Evolutionary conservation across 2,888 invertebrate genomes (phyloP), one percentile per base, ranked within the genome.

Genomic region (Drosophila robusta): DNA sequence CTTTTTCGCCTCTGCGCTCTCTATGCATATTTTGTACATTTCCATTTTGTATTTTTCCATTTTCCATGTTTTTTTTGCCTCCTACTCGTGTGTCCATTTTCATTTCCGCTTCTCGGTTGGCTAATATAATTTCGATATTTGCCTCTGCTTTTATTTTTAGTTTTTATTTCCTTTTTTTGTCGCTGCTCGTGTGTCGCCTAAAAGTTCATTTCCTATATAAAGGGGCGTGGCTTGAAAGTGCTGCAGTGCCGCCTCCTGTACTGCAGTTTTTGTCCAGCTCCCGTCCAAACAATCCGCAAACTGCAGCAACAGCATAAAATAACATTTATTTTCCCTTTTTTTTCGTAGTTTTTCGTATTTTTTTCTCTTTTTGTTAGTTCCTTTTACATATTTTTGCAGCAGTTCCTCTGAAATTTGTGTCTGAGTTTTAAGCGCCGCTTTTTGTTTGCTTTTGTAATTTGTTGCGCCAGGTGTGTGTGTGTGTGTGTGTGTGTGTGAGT

Each of bases 81-180:
- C 26, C 29, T 18, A 47, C 39, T 42, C 55, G 36, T 57, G 38
- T 74, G 71, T 67, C 70, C 75, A 73, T 60, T 75, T 63, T 63
- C 70, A 78, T 84, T 89, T 84, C 87, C 81, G 76, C 29, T 71
- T 58, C 51, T 47, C 75, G 56, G 46, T 52, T 61, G 63, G 66
- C 81, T 77, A 84, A 89, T 86, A 87, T 84, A 81, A 87, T 85
- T 89, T 81, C 73, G 67, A 88, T 82, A 73, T 84, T 80, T 52
- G 58, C 60, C 56, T 44, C 32, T 11, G 2, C 26, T 50, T 18
- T 24, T 45, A 16, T 42, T 29, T 24, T 9, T 14, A 18, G 11
- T 34, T 9, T 44, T 18, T 36, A 22, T 5, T 6, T 46, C 22
- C 16, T n/a, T 4, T 42, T 18, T 38, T 11, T 36, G n/a, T 29